Conservation (phyloP, 2,888 invertebrate species). For the Crematogaster levior region DNA sequence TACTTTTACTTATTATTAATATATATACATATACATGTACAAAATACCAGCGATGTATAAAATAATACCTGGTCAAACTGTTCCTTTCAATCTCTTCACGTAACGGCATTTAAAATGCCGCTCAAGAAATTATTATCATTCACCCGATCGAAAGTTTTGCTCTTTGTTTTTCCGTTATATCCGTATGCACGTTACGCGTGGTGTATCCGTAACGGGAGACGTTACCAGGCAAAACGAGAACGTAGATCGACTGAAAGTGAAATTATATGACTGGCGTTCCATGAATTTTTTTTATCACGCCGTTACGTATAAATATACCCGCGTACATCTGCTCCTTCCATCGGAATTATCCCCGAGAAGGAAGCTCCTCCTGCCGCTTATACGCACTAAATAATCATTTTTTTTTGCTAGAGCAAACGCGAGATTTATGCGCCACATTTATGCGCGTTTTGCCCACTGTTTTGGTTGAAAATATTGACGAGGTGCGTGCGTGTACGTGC, state of each 20-base stretch:
- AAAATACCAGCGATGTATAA: background rate
- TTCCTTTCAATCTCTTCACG: background rate
- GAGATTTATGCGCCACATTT: constrained; percentile 15
- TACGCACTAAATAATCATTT: background rate
- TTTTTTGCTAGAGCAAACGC: background rate
- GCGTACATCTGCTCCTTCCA: constrained; percentile 59
- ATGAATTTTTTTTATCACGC: constrained; percentile 47
- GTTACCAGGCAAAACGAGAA: constrained; percentile 42
- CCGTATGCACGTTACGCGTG: background rate
- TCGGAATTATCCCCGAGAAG: constrained; percentile 43
- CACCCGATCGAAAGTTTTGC: background rate
- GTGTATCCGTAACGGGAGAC: background rate
- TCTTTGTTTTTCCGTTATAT: background rate
- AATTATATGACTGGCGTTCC: constrained; percentile 63
- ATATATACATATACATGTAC: background rate
- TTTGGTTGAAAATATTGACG: constrained; percentile 37
- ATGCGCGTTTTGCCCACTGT: background rate
- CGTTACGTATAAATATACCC: constrained; percentile 47
- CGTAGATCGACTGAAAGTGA: constrained; percentile 49
- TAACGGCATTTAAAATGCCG: background rate
- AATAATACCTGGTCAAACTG: background rate
- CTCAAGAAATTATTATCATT: background rate
- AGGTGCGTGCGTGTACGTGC: background rate
- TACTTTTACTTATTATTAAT: background rate
- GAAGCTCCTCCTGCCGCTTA: background rate